Base-by-base conservation (phyloP, 1,140 invertebrate genomes). In the Sarcophaga peregrina region DNA sequence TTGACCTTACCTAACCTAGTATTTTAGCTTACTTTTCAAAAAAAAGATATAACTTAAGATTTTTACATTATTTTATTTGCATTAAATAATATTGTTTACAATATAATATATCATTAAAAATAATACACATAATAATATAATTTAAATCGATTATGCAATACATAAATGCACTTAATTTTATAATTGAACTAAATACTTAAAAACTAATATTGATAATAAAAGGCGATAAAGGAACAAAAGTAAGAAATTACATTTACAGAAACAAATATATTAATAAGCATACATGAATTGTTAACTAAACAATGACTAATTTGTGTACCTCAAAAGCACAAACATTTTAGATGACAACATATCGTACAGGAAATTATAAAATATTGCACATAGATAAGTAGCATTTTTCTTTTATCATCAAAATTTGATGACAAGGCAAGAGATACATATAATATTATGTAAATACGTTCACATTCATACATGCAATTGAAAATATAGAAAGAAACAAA, bases 161-260 rank as follows among this genome's bases (percentile, higher is more conserved):
- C 47, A 50, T 78, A 78, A 78, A 78, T 78, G 75, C 75, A 78
- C 50, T 50, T 52, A n/a, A n/a, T 48, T 76, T 74, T 15, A 78
- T 20, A 78, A 78, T 78, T 78, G 8, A 78, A 78, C 75, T 78
- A 78, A 78, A 78, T 74, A 74, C 11, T 68, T 68, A 78, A 78
- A 20, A 78, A 78, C 75, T 78, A 78, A 78, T 52, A 78, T n/a
- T 20, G 47, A 75, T 20, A 15, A 52, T 78, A 50, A 11, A 50
- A 52, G 46, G 46, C 25, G 50, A 78, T 11, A 78, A 25, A 68
- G 62, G 47, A 50, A 50, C 47, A 13, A 78, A 15, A 76, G 20
- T 4, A 52, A 17, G 50, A 17, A 78, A 52, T 11, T 78, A 47
- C 17, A 20, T 78, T 78, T 78, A 78, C n/a, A 68, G 17, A 68